These are phyloP conservation scores for Streptopelia turtur DNA, from an alignment of 2,797 vertebrate species.

Conservation along the genomic window DNA sequence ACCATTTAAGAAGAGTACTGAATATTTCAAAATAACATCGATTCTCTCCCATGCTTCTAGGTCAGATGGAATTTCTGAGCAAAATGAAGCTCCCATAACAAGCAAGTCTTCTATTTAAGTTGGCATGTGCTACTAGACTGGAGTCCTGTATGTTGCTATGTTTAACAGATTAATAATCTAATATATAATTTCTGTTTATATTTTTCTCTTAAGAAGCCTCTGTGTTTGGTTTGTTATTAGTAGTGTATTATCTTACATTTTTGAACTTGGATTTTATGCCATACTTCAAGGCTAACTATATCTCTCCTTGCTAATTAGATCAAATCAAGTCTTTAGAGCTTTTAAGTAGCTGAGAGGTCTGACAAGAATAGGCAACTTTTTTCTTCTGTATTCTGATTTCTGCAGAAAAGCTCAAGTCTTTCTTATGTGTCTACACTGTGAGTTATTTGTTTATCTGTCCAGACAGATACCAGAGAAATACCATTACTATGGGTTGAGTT, in stretches of 20 bases:
- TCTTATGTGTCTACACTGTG: background rate
- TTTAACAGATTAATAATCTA: slow-evolving; percentile 5
- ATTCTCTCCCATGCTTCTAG: slow-evolving; percentile 30
- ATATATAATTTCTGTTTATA: background rate
- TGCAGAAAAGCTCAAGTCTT: background rate
- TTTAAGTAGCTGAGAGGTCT: background rate
- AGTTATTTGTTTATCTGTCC: background rate
- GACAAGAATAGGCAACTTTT: background rate
- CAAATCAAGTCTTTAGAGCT: background rate
- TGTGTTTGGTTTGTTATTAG: background rate
- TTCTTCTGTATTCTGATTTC: background rate
- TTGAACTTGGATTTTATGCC: background rate
- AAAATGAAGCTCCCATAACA: background rate
- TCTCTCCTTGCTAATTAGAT: background rate
- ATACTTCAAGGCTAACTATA: background rate
- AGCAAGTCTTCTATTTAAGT: slow-evolving; percentile 2
- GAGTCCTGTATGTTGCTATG: background rate
- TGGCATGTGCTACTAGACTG: background rate
- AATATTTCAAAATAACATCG: background rate
- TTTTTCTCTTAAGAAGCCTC: background rate
- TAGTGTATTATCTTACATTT: background rate
- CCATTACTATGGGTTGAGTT: background rate
- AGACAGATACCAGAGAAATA: background rate
- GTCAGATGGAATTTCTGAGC: background rate
- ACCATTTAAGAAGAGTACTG: background rate